phyloP scores from a whole-genome alignment of 2,797 vertebrate species.

The Hapalemur alaotrensis region DNA sequence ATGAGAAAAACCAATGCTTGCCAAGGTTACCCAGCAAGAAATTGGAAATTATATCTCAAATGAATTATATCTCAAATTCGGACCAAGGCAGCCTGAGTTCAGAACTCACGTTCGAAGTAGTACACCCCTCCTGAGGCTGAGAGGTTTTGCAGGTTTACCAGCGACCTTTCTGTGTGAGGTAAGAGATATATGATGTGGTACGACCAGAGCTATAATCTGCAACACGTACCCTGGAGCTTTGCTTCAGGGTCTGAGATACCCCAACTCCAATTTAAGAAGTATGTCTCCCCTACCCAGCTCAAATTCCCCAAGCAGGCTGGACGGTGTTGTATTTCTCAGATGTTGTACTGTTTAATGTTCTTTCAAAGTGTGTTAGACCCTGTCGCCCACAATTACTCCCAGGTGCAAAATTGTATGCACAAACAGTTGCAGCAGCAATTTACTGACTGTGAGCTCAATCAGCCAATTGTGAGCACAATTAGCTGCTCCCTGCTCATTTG shows the following conservation, averaged over 20 bases:
- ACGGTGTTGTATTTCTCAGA: constrained; percentile 57
- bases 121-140: neutral
- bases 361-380: constrained; percentile 79
- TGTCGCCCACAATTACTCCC: constrained; percentile 76
- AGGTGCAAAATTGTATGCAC: constrained; percentile 83
- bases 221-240: neutral
- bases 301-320: constrained; percentile 46
- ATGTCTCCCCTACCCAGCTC: constrained; percentile 4
- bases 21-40: neutral
- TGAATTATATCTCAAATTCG: neutral
- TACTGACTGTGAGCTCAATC: constrained; percentile 81
- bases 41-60: no score
- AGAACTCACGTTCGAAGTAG: neutral
- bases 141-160: neutral
- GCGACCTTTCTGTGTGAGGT: neutral
- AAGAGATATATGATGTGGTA: neutral
- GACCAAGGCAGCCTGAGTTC: neutral
- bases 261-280: neutral
- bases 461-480: constrained; percentile 81
- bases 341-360: constrained; percentile 67
- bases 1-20: neutral
- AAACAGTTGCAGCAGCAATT: constrained; percentile 80
- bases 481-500: constrained; percentile 78
- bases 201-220: neutral
- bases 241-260: neutral